Evolutionary conservation across 1,140 invertebrate genomes (phyloP), one percentile per base, ranked within the genome.

Genomic region (Zaprionus camerounensis): DNA sequence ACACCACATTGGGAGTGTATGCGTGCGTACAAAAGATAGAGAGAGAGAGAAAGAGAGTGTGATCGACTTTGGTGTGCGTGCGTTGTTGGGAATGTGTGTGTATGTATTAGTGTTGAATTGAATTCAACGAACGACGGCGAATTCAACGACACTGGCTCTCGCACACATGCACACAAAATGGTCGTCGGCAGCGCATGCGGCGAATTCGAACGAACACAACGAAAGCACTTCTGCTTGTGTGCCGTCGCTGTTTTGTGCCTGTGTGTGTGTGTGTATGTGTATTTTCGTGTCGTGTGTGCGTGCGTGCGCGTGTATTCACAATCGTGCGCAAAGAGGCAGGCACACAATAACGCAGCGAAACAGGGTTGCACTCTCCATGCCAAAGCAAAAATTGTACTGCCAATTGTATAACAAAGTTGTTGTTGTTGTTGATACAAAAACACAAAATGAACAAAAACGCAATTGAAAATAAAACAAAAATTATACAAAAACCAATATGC

Each of bases 141-240:
- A 73, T 77, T 77, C 38, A 3, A 72, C 41, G 59, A 67, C 63
- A 34, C 9, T 34, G 31, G 56, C 36, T 12, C 34, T 12, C 75
- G 63, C 75, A 73, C 70, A 73, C 75, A 77, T 71, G 69, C 71
- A 77, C 70, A 77, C 75, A 77, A 72, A 77, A 68, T 73, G 75
- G 75, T 72, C 31, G 75, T 67, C 38, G 75, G 64, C 71, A 77
- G 57, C 57, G 59, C 56, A 65, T 26, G 57, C 75, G 75, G 75
- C 75, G 71, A 77, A 77, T 77, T 77, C 53, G 68, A 68, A 73
- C 59, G 68, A 68, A 73, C 71, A 77, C 64, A 77, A 73, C 75
- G 71, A 73, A 77, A 75, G 59, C 41, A 22, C 28, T 34, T 49
- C 38, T 31, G 55, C 55, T 51, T 51, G 46, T 24, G 46, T 51